Conservation (phyloP, 2,113 vertebrate genomes). For the Coregonus clupeaformis region DNA sequence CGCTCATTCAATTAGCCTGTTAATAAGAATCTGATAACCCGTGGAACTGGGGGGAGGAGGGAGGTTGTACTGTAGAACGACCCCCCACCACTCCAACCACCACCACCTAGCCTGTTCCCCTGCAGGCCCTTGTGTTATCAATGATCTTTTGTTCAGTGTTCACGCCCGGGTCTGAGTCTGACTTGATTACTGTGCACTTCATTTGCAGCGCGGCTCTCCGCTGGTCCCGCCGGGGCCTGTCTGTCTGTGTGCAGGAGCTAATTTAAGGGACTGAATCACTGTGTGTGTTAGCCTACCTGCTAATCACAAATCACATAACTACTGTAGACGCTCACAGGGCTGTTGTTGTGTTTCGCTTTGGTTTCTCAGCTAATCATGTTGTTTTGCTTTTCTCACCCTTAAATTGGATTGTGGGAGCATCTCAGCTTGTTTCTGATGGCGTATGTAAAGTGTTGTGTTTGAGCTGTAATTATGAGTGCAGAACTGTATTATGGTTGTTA, state of each 20-base stretch:
- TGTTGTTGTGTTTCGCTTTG: conserved; percentile 30
- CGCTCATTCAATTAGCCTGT: no score
- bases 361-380: conserved; percentile 33
- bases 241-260: conserved; percentile 41
- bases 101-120: no score
- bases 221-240: conserved; percentile 27
- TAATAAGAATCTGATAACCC: no score
- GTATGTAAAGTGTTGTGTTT: conserved; percentile 46
- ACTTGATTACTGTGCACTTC: conserved; percentile 51
- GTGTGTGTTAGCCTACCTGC: conserved; percentile 45
- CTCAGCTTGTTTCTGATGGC: conserved; percentile 12
- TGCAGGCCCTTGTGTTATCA: no score
- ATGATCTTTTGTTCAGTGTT: no score
- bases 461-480: conserved; percentile 28
- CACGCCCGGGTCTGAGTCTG: conserved; percentile 1
- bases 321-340: conserved; percentile 24
- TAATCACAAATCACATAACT: conserved; percentile 52
- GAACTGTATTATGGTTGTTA: neutral
- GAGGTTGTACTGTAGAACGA: no score
- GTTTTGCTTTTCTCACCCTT: conserved; percentile 13
- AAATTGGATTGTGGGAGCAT: conserved; percentile 42
- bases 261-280: conserved; percentile 60
- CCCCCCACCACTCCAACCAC: no score
- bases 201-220: conserved; percentile 33
- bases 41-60: no score